Evolutionary conservation across 2,888 invertebrate genomes (phyloP).

Genomic region (Ecdyonurus torrentis): DNA sequence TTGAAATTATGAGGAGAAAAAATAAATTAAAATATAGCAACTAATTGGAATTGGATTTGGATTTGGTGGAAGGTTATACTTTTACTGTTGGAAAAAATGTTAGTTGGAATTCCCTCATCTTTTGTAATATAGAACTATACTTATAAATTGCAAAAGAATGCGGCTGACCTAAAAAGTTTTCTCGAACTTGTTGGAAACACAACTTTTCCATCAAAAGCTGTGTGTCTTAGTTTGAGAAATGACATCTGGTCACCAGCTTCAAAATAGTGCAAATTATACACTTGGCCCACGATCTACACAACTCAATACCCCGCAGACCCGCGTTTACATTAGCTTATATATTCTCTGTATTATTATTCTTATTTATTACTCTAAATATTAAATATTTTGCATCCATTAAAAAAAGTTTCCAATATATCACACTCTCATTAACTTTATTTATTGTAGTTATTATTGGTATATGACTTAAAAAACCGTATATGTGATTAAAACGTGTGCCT

Average conservation of each 20-base stretch:
- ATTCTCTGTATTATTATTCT: background rate
- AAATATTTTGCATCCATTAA: no score
- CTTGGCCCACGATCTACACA: background rate
- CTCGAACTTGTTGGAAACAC: slow-evolving; percentile 11
- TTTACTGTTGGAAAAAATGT: background rate
- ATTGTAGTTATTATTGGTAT: background rate
- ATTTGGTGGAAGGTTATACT: no score
- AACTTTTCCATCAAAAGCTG: slow-evolving; percentile 12
- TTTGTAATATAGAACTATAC: background rate
- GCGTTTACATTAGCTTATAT: background rate
- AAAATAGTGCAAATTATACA: background rate
- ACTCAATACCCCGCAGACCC: background rate
- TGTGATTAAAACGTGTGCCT: background rate
- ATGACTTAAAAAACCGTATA: background rate
- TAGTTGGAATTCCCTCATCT: background rate
- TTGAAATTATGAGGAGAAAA: background rate
- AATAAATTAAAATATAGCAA: background rate
- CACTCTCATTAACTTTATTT: background rate
- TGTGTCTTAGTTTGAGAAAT: slow-evolving; percentile 8
- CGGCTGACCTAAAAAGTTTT: background rate
- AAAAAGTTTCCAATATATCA: background rate
- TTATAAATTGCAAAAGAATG: background rate
- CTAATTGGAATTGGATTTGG: no score
- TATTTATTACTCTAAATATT: no score
- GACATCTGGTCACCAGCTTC: slow-evolving; percentile 8